phyloP scores from a whole-genome alignment of 2,888 invertebrate species.

The Epirrita christyi region DNA sequence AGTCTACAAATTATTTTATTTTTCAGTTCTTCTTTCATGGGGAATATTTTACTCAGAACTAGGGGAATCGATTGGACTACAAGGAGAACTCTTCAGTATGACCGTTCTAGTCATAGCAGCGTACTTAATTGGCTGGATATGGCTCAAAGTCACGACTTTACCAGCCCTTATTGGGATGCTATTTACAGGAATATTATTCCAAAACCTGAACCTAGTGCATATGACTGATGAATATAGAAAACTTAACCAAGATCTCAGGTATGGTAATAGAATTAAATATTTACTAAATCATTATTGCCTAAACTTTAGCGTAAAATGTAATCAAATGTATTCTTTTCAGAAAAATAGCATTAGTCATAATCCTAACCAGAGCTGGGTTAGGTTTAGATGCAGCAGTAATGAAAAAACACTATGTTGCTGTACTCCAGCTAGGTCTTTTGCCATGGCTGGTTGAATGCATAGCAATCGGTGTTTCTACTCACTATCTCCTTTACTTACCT shows the following conservation, averaged over 20 bases:
- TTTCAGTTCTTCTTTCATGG: constrained; percentile 87
- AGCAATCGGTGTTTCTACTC: constrained; percentile 85
- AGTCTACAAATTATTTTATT: not conserved
- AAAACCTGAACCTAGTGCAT: constrained; percentile 86
- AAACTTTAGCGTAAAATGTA: not conserved
- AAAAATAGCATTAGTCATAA: constrained; percentile 92
- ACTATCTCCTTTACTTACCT: constrained; percentile 89
- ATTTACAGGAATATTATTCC: constrained; percentile 88
- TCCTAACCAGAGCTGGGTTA: constrained; percentile 92
- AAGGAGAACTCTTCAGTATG: constrained; percentile 88
- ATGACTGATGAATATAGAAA: constrained; percentile 86
- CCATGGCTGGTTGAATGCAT: constrained; percentile 92
- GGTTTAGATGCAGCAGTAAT: constrained; percentile 92
- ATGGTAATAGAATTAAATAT: constrained; percentile 31
- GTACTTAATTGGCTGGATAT: constrained; percentile 88
- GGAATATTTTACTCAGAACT: constrained; percentile 87
- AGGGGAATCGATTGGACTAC: constrained; percentile 86
- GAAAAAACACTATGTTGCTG: constrained; percentile 88
- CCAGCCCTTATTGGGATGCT: constrained; percentile 92
- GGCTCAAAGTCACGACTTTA: constrained; percentile 87
- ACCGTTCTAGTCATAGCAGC: constrained; percentile 87
- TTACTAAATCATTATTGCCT: too few relatives aligned
- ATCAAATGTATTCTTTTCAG: constrained; percentile 68
- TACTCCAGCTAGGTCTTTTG: constrained; percentile 89
- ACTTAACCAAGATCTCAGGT: constrained; percentile 86